phyloP scores from a whole-genome alignment of 2,113 vertebrate genomes.

The Egretta garzetta region DNA sequence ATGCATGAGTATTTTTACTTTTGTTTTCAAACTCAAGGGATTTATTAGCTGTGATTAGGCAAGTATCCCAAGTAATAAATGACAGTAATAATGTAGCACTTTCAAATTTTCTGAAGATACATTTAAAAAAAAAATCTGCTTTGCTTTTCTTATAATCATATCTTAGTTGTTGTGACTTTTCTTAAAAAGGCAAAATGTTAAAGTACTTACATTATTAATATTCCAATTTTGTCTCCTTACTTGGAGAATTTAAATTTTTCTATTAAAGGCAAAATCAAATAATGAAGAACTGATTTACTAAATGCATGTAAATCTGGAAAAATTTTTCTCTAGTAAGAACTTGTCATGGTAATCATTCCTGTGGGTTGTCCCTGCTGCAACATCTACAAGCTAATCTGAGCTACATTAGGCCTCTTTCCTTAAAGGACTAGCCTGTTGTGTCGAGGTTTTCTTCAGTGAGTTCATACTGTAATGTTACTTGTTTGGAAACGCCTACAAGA shows the following conservation, averaged over 20 bases:
- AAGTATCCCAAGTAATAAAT: neutral
- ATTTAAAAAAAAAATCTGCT: neutral
- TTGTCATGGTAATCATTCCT: neutral
- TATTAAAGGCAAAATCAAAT: neutral
- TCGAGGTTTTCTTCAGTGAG: too few relatives aligned
- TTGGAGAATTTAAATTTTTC: neutral
- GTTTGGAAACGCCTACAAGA: too few relatives aligned
- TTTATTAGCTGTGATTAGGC: neutral
- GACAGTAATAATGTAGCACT: neutral
- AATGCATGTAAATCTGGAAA: neutral
- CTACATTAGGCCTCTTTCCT: too few relatives aligned
- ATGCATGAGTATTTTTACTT: neutral
- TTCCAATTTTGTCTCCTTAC: neutral
- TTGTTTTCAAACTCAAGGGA: neutral
- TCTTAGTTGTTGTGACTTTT: neutral
- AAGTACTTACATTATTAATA: neutral
- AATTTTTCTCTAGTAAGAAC: neutral
- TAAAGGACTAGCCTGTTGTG: too few relatives aligned
- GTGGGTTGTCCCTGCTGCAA: neutral
- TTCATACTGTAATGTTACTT: too few relatives aligned
- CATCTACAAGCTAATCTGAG: too few relatives aligned
- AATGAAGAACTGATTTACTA: neutral
- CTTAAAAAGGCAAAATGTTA: neutral
- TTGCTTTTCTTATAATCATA: neutral
- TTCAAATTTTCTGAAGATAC: neutral